Conservation (phyloP, 2,888 invertebrate species). For the Scrobipalpa costella region DNA sequence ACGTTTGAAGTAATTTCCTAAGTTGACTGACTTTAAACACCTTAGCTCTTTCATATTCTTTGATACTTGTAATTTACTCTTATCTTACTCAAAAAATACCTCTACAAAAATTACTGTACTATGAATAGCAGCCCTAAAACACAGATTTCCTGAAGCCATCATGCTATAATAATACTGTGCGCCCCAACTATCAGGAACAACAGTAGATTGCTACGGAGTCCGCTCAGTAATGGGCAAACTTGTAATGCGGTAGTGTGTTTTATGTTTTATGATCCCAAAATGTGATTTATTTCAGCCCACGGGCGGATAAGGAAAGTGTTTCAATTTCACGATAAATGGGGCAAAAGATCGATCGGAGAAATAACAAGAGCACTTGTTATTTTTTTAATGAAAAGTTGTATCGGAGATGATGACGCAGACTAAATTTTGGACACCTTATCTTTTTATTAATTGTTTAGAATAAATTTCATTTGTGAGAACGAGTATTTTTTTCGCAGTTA, state of each 20-base stretch:
- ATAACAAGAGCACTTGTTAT: too few relatives aligned
- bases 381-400: too few relatives aligned
- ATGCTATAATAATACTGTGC: neutral
- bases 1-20: too few relatives aligned
- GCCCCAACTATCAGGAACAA: conserved; percentile 18
- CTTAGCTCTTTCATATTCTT: too few relatives aligned
- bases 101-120: neutral
- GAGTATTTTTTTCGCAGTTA: too few relatives aligned
- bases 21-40: too few relatives aligned
- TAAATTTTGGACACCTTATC: too few relatives aligned
- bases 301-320: conserved; percentile 12
- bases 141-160: neutral
- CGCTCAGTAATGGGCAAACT: conserved; percentile 15
- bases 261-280: conserved; percentile 17
- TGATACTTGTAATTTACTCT: too few relatives aligned
- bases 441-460: too few relatives aligned
- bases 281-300: conserved; percentile 17
- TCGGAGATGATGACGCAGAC: too few relatives aligned
- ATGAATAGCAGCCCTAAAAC: neutral
- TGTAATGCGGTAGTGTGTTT: conserved; percentile 21
- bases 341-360: neutral
- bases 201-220: conserved; percentile 11
- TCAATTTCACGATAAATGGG: conserved; percentile 9
- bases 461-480: too few relatives aligned
- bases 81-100: neutral